Percentiles rank a stretch among this genome's conserved stretches.
Conservation (phyloP, 2,113 vertebrate genomes). For the Eidolon helvum region DNA sequence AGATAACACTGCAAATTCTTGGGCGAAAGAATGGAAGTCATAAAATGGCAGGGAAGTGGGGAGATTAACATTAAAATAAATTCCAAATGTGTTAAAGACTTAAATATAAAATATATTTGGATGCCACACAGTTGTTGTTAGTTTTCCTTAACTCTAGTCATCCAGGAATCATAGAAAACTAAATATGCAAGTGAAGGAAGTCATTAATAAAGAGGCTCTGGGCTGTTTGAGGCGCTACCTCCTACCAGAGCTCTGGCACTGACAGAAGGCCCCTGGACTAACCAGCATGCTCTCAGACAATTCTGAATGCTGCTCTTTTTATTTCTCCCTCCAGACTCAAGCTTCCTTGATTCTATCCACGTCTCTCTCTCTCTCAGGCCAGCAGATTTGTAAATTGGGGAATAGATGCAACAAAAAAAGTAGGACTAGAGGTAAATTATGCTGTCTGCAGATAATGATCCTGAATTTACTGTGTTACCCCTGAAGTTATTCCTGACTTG, state of each 20-base stretch:
- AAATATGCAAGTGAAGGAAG: background rate
- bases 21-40: background rate
- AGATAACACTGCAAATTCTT: background rate
- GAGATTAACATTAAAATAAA: slow-evolving; percentile 7
- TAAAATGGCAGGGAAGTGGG: slow-evolving; percentile 8
- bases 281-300: background rate
- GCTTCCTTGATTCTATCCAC: background rate
- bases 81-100: slow-evolving; percentile 15
- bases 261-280: background rate
- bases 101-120: background rate
- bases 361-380: background rate
- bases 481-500: background rate
- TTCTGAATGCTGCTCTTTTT: background rate
- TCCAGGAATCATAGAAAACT: background rate
- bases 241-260: background rate
- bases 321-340: background rate
- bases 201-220: background rate
- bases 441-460: background rate
- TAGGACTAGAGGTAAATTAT: background rate
- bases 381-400: background rate
- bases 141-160: background rate
- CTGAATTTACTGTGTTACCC: background rate
- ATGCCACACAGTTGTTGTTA: background rate
- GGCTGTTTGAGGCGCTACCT: background rate
- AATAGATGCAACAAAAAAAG: background rate